A percentile compares a stretch with the other conserved stretches of the same genome.
Conservation (phyloP, 2,888 invertebrate species). For the Andricus curvator region DNA sequence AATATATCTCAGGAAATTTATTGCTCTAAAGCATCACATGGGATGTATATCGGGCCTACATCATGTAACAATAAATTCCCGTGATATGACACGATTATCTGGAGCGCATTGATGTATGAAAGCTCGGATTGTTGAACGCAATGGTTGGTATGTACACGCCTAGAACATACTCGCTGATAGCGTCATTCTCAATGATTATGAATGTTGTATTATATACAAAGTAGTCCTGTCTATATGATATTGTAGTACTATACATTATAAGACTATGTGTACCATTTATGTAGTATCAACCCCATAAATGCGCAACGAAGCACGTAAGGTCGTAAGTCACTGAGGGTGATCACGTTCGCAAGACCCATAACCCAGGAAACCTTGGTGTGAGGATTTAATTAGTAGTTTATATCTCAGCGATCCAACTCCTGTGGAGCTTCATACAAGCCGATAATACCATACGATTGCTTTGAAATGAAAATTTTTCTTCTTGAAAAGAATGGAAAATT, state of each 20-base stretch:
- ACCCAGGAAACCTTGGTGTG: constrained; percentile 27
- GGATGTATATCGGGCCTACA: neutral
- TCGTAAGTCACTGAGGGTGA: constrained; percentile 19
- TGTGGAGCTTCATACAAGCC: neutral
- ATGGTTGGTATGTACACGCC: constrained; percentile 1
- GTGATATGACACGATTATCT: constrained; percentile 19
- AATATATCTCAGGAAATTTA: neutral
- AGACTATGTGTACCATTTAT: neutral
- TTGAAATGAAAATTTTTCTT: neutral
- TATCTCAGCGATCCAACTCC: neutral
- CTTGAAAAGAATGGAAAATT: too few relatives aligned
- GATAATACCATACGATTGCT: neutral
- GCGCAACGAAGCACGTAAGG: constrained; percentile 35
- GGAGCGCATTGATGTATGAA: constrained; percentile 19
- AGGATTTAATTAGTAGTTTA: constrained; percentile 41
- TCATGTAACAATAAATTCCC: constrained; percentile 12
- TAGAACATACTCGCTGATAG: neutral
- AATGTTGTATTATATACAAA: constrained; percentile 1
- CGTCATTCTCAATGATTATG: constrained; percentile 8
- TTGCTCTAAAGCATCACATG: neutral
- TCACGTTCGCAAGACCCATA: constrained; percentile 32
- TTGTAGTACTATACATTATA: neutral
- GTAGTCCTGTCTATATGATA: neutral
- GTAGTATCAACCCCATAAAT: constrained; percentile 11
- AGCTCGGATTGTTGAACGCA: constrained; percentile 2